A percentile compares a stretch with the other conserved stretches of the same genome.
Conservation (phyloP, 1,140 invertebrate species). For the Oscheius sp. region DNA sequence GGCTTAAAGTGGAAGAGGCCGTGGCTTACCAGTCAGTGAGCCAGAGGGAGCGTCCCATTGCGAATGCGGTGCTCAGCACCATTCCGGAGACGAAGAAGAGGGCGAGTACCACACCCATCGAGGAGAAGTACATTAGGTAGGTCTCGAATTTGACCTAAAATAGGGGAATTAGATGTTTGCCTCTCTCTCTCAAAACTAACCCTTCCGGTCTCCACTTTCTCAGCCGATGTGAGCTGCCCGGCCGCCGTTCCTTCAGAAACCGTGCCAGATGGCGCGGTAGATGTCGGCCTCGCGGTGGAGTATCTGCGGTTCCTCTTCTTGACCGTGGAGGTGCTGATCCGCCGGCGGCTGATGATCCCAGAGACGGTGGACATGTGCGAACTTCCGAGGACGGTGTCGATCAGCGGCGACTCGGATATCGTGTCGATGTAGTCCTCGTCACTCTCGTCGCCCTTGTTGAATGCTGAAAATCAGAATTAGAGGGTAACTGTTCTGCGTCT, state of each 20-base stretch:
- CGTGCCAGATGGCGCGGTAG: neutral
- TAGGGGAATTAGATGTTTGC: neutral
- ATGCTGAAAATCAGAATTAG: neutral
- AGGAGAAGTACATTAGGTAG: constrained; percentile 51
- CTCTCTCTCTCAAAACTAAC: constrained; percentile 20
- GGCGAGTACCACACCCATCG: constrained; percentile 54
- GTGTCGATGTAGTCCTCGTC: constrained; percentile 13
- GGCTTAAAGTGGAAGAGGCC: too few species aligned
- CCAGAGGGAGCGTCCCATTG: constrained; percentile 58
- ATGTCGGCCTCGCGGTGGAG: neutral
- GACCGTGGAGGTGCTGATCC: constrained; percentile 30
- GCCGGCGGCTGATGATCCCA: constrained; percentile 47
- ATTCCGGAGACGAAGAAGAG: constrained; percentile 50
- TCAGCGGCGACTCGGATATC: constrained; percentile 13
- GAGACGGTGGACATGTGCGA: constrained; percentile 58
- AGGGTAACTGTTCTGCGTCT: neutral
- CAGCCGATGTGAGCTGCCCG: constrained; percentile 41
- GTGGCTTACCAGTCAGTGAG: constrained; percentile 51
- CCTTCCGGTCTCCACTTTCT: constrained; percentile 57
- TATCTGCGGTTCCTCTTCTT: constrained; percentile 6
- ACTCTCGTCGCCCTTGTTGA: neutral
- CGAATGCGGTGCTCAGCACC: constrained; percentile 49
- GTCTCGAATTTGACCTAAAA: constrained; percentile 41
- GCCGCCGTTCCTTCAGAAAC: constrained; percentile 17
- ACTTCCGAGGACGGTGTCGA: constrained; percentile 49